Evolutionary conservation across 92 coral and sea anemone species (phyloP), one percentile per base, ranked within the genome.

Genomic region (Diadumene lineata): DNA sequence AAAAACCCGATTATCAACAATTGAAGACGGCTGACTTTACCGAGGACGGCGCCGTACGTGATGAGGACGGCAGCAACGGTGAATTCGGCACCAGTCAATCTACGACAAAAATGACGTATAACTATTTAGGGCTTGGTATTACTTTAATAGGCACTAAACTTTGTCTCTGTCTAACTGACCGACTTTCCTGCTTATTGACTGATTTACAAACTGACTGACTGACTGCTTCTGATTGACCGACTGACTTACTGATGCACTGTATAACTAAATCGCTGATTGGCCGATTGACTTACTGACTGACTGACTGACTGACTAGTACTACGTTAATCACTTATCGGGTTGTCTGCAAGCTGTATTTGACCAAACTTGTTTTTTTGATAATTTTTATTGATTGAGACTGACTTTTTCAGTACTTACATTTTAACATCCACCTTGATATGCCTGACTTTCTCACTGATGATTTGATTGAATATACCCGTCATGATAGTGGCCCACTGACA

Each of bases 11-110:
- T 85, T 22, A 84, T 11, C 31, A 88, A 82, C 1, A 88, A 84
- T 64, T 88, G 93, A 55, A 84, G 86, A 46, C 93, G 89, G 51
- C 86, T 88, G 83, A 88, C 85, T 84, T 88, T 88, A 24, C 93
- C 93, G 33, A 88, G 83, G 24, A 88, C 89, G 0, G 84, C 89
- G 11, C 93, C 89, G 44, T 74, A 88, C 43, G 93, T 79, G 46
- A 88, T 88, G 51, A 88, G 85, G 64, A 88, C 82, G 26, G 93
- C 89, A 11, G 83, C 93, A 6, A 85, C 86, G 13, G 92, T 66
- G 76, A 87, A 87, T 31, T 87, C 92, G 1, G 86, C 86, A 55
- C 79, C 78, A 44, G 78, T 70, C 79, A 87, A 46, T 32, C 92
- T 87, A 28, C 18, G 58, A 69, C 33, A 27, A 27, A 22, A 23